Percentiles rank a stretch among this genome's conserved stretches.
Conservation (phyloP, 2,797 vertebrate genomes). For the Dryobates pubescens region DNA sequence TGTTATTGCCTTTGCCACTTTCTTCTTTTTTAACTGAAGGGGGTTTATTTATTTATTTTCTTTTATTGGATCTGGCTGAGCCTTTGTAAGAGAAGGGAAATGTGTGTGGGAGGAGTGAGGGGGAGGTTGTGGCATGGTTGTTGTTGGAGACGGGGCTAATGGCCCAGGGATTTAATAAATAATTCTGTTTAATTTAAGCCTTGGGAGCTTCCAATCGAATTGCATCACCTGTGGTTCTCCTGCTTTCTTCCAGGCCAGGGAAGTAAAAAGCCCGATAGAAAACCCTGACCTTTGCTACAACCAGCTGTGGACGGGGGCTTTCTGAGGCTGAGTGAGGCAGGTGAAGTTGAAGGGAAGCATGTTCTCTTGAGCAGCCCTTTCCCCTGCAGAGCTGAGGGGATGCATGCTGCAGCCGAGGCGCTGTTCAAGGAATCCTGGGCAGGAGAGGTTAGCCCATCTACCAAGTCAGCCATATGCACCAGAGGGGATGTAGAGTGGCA, state of each 20-base stretch:
- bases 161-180: conserved; percentile 42
- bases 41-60: neutral
- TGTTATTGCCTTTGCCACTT: neutral
- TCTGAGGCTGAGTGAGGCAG: neutral
- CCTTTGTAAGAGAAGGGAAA: conserved; percentile 12
- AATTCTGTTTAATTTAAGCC: conserved; percentile 58
- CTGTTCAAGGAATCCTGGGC: neutral
- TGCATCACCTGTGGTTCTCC: conserved; percentile 50
- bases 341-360: neutral
- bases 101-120: neutral
- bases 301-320: neutral
- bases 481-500: neutral
- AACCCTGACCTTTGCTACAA: neutral
- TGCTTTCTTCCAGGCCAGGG: conserved; percentile 16
- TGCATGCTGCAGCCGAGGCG: neutral
- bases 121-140: neutral
- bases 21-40: neutral
- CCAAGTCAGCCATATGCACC: neutral
- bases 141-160: neutral
- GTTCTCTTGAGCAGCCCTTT: neutral
- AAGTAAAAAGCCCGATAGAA: neutral
- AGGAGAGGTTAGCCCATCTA: neutral
- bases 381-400: neutral
- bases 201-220: conserved; percentile 30
- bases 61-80: neutral